Percentiles rank a stretch among this genome's conserved stretches.
These are phyloP conservation scores for Sebastolobus altivelis DNA, from an alignment of 2,797 vertebrate species.

Conservation along the genomic window DNA sequence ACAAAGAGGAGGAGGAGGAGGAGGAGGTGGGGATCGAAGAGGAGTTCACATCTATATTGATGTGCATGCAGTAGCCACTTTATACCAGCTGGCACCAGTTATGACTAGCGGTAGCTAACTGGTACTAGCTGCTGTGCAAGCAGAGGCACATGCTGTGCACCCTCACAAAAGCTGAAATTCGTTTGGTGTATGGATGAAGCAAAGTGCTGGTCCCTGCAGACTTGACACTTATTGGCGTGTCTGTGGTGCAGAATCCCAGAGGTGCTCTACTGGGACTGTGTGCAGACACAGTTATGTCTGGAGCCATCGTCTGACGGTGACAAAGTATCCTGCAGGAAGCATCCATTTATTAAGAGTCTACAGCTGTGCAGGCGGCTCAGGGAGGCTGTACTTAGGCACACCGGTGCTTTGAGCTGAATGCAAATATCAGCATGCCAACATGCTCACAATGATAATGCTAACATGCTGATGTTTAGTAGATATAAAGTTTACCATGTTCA, in stretches of 20 bases:
- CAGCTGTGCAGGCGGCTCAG: not conserved
- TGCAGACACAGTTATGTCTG: not conserved
- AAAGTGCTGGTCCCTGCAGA: not conserved
- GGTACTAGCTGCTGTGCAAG: not conserved
- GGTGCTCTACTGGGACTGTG: not conserved
- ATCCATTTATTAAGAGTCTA: not conserved
- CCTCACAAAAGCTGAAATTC: not conserved
- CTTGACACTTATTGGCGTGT: not conserved
- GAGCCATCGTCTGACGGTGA: not conserved
- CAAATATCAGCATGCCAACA: not conserved
- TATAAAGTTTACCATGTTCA: not conserved
- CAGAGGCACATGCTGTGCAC: not conserved
- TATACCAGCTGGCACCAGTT: not conserved
- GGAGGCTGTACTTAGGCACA: not conserved
- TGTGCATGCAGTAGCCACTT: not conserved
- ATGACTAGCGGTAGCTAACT: not conserved
- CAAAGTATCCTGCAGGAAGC: slow-evolving; percentile 3
- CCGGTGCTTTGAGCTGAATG: not conserved
- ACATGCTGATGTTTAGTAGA: not conserved
- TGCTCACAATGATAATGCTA: not conserved
- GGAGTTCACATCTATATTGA: not conserved
- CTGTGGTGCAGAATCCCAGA: not conserved
- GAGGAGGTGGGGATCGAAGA: not conserved
- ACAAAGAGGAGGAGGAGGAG: slow-evolving; percentile 1
- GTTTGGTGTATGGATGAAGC: not conserved